Evolutionary conservation across 2,113 vertebrate genomes (phyloP).

Genomic region (Puffinus mauretanicus): DNA sequence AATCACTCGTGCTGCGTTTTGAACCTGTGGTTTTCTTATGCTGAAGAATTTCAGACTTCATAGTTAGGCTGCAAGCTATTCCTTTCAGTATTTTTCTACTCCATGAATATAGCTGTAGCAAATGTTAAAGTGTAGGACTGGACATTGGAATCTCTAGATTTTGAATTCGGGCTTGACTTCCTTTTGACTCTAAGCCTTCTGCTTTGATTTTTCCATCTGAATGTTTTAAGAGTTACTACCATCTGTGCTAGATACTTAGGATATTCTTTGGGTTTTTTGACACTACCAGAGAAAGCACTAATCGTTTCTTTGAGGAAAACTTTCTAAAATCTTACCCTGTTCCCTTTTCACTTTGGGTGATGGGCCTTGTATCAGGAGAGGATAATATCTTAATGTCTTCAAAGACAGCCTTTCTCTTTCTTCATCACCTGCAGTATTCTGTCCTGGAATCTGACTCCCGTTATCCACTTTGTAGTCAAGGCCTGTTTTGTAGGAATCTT

Average conservation of each 20-base stretch:
- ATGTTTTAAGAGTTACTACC: constrained; percentile 8
- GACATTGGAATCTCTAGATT: background rate
- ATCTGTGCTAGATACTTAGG: constrained; percentile 7
- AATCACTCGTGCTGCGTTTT: background rate
- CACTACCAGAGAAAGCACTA: constrained; percentile 48
- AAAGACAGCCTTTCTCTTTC: constrained; percentile 57
- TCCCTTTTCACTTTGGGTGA: constrained; percentile 70
- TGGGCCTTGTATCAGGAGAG: constrained; percentile 56
- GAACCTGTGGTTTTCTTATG: background rate
- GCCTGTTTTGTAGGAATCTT: constrained; percentile 48
- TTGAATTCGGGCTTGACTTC: background rate
- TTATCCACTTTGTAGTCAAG: constrained; percentile 46
- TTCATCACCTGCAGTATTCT: constrained; percentile 62
- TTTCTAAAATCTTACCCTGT: constrained; percentile 39
- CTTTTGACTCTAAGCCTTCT: background rate
- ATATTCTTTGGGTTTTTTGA: background rate
- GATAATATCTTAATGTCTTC: constrained; percentile 35
- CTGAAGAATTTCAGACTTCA: background rate
- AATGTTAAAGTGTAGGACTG: background rate
- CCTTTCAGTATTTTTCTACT: background rate
- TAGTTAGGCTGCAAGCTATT: background rate
- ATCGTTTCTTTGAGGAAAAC: constrained; percentile 46
- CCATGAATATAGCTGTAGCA: background rate
- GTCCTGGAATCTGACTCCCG: constrained; percentile 36
- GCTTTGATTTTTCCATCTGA: background rate